Conservation (phyloP, 2,113 vertebrate species). For the Saccopteryx bilineata region DNA sequence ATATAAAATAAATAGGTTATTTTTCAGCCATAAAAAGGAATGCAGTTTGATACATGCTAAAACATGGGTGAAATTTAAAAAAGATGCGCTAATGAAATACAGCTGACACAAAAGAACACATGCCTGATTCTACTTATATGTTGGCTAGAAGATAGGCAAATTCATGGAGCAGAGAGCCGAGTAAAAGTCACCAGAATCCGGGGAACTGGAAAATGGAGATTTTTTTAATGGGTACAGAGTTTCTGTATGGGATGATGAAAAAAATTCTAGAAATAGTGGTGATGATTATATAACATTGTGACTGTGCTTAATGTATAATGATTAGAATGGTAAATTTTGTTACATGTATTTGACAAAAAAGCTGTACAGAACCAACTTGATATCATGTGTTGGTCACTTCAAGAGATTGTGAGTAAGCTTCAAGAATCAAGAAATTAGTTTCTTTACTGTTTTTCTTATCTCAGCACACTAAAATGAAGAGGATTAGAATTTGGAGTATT, state of each 20-base stretch:
- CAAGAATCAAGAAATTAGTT: background rate
- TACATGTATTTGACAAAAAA: background rate
- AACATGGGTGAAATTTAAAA: background rate
- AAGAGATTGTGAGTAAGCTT: slow-evolving; percentile 11
- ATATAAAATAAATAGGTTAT: background rate
- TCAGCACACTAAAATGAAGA: background rate
- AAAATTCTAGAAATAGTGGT: background rate
- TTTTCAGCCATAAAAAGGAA: background rate
- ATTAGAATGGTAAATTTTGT: background rate
- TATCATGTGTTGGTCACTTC: background rate
- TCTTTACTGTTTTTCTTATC: background rate
- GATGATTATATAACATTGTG: background rate
- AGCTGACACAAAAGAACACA: background rate
- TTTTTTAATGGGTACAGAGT: background rate
- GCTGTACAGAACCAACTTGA: background rate
- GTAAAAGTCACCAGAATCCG: background rate
- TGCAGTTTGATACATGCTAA: background rate
- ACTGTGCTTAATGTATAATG: background rate
- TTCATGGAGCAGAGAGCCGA: background rate
- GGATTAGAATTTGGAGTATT: background rate
- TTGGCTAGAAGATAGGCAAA: background rate
- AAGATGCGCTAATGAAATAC: background rate
- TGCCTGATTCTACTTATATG: background rate
- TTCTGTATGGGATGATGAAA: background rate
- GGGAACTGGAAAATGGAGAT: background rate